A percentile compares a stretch with the other conserved stretches of the same genome.
These are phyloP conservation scores for Ferdinandea cuprea DNA, from an alignment of 2,888 invertebrate genomes.

Conservation along the genomic window DNA sequence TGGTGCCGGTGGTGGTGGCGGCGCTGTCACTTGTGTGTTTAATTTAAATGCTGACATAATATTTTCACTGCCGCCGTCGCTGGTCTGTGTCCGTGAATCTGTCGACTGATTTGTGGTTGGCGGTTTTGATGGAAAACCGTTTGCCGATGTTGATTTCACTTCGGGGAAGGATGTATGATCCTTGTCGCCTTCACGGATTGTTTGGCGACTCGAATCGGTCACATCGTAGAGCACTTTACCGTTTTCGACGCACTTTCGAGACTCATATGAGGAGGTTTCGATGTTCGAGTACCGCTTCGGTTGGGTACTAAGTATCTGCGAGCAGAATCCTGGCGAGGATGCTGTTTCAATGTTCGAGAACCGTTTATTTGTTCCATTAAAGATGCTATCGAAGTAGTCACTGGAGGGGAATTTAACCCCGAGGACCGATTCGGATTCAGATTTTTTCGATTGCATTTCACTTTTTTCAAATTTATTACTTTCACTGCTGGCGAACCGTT, in stretches of 20 bases:
- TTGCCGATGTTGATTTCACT: constrained; percentile 2
- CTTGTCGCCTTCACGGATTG: constrained; percentile 76
- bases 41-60: constrained; percentile 82
- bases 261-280: constrained; percentile 80
- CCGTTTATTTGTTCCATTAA: constrained; percentile 79
- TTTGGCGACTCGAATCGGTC: constrained; percentile 78
- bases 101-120: constrained; percentile 1
- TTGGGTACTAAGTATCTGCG: constrained; percentile 75
- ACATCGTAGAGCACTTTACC: constrained; percentile 81
- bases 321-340: constrained; percentile 70
- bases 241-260: constrained; percentile 81
- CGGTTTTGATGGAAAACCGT: constrained; percentile 52
- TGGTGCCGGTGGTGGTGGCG: constrained; percentile 66
- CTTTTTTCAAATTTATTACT: constrained; percentile 43
- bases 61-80: constrained; percentile 70
- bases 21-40: constrained; percentile 76
- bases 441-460: constrained; percentile 52
- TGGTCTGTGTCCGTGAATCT: constrained; percentile 44
- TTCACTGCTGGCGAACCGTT: constrained; percentile 60
- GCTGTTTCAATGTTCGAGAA: constrained; percentile 81
- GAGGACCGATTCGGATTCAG: constrained; percentile 48
- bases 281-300: constrained; percentile 82
- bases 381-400: constrained; percentile 78
- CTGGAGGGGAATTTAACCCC: constrained; percentile 77
- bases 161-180: constrained; percentile 43